A percentile compares a stretch with the other conserved stretches of the same genome.
Evolutionary conservation across 2,888 invertebrate genomes (phyloP).

Genomic region (Drosophila meridiana): DNA sequence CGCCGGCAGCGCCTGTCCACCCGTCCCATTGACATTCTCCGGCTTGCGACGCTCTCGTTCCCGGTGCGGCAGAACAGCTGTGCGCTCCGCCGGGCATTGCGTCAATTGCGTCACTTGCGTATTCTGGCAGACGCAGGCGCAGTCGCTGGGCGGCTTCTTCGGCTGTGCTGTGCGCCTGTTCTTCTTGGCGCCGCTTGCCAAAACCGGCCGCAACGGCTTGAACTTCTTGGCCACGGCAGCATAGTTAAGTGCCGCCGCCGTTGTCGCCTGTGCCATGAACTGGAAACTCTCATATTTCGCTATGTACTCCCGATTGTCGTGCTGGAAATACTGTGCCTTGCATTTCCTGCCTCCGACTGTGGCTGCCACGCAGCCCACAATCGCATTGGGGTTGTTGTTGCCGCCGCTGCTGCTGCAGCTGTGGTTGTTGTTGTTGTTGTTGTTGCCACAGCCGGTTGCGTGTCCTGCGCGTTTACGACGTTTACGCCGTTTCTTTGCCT

Average conservation of each 20-base stretch:
- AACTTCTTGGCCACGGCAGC: constrained; percentile 83
- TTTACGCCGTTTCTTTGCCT: constrained; percentile 70
- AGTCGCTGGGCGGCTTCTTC: constrained; percentile 54
- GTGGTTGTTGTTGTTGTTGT: constrained; percentile 15
- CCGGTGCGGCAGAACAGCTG: constrained; percentile 38
- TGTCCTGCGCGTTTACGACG: constrained; percentile 70
- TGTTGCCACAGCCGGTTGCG: constrained; percentile 33
- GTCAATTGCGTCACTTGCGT: constrained; percentile 23
- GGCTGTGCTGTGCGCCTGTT: constrained; percentile 60
- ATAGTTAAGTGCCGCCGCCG: constrained; percentile 71
- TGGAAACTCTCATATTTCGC: constrained; percentile 73
- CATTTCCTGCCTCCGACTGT: constrained; percentile 56
- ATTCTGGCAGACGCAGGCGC: constrained; percentile 75
- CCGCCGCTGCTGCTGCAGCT: not conserved
- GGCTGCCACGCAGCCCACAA: constrained; percentile 17
- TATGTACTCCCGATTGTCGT: constrained; percentile 81
- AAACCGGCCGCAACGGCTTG: constrained; percentile 78
- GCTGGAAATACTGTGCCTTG: constrained; percentile 83
- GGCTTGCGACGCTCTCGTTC: constrained; percentile 20
- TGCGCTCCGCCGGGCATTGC: constrained; percentile 52
- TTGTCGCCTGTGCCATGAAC: constrained; percentile 57
- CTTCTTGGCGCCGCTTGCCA: constrained; percentile 69
- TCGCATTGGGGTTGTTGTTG: constrained; percentile 15
- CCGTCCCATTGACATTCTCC: constrained; percentile 15
- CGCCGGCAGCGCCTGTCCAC: constrained; percentile 59